phyloP scores from a whole-genome alignment of 1,140 invertebrate species.

The Lepidostoma basale region DNA sequence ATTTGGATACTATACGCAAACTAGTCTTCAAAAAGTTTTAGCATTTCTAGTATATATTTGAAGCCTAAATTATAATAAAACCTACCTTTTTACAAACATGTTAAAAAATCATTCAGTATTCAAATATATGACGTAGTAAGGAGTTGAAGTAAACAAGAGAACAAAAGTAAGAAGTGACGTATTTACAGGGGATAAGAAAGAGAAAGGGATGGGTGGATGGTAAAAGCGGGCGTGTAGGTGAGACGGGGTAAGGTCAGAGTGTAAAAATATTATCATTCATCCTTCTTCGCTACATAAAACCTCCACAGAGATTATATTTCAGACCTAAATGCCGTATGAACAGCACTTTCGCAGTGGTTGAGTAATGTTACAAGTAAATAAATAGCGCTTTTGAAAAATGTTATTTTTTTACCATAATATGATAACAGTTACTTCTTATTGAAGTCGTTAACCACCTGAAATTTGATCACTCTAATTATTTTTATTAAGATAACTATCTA shows the following conservation, averaged over 20 bases:
- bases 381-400: background rate
- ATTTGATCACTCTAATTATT: too few species aligned
- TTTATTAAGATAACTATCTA: too few species aligned
- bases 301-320: slow-evolving; percentile 13
- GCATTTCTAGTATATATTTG: too few species aligned
- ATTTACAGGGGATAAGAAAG: background rate
- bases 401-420: background rate
- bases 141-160: slow-evolving; percentile 24
- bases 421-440: too few species aligned
- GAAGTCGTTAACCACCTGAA: too few species aligned
- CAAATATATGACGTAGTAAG: too few species aligned
- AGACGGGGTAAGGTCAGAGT: slow-evolving; percentile 18
- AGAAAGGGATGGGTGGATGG: background rate
- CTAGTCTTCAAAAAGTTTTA: too few species aligned
- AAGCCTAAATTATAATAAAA: too few species aligned
- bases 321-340: slow-evolving; percentile 8
- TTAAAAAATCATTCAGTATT: too few species aligned
- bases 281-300: slow-evolving; percentile 14
- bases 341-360: slow-evolving; percentile 10
- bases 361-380: background rate
- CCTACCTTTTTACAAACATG: too few species aligned
- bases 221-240: background rate
- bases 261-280: slow-evolving; percentile 29
- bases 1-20: too few species aligned
- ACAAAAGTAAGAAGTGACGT: slow-evolving; percentile 14